A percentile compares a stretch with the other conserved stretches of the same genome.
Conservation (phyloP, 2,113 vertebrate species). For the Heterotilapia buettikoferi region DNA sequence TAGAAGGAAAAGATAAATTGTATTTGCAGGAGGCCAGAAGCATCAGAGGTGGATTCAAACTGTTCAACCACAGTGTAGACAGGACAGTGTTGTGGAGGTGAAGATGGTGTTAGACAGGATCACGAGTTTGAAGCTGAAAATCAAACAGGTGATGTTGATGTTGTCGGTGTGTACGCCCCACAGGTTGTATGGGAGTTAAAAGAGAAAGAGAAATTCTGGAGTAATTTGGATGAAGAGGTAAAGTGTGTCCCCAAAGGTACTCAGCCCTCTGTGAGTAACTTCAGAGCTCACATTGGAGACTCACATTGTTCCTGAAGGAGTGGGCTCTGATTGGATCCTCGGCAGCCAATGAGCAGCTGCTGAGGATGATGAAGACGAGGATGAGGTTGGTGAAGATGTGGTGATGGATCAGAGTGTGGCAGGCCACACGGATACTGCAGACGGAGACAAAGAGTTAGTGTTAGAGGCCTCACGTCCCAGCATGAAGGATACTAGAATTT, state of each 20-base stretch:
- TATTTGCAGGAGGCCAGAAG: not conserved
- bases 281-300: not conserved
- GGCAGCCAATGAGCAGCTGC: slow-evolving; percentile 89
- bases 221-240: not conserved
- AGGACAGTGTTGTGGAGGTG: not conserved
- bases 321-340: slow-evolving; percentile 92
- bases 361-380: slow-evolving; percentile 94
- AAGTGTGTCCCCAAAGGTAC: not conserved
- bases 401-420: slow-evolving; percentile 88
- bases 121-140: not conserved
- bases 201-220: not conserved
- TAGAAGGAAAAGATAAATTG: fast-evolving
- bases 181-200: not conserved
- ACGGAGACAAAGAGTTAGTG: not conserved
- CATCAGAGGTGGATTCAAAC: not conserved
- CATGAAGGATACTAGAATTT: not conserved
- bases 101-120: not conserved
- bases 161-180: not conserved
- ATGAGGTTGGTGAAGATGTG: slow-evolving; percentile 95
- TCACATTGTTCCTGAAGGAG: slow-evolving; percentile 87
- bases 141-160: not conserved
- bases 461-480: not conserved
- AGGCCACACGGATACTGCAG: slow-evolving; percentile 79
- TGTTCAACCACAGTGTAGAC: fast-evolving
- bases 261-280: fast-evolving